These are phyloP conservation scores for Paracanthobrama guichenoti DNA, from an alignment of 2,113 vertebrate species.

Conservation along the genomic window DNA sequence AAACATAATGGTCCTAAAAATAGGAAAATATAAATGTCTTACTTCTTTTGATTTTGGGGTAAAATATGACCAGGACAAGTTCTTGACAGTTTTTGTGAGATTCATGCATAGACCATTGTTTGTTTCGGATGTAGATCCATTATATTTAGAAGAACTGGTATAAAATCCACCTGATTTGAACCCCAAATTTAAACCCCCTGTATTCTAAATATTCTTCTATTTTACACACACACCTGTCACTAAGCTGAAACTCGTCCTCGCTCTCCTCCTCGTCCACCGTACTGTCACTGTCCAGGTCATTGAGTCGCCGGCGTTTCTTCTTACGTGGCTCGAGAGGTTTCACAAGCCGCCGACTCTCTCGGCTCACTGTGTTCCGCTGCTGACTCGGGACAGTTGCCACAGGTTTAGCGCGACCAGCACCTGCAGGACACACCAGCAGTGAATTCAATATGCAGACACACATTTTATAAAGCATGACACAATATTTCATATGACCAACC, in stretches of 20 bases:
- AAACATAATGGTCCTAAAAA: neutral
- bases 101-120: neutral
- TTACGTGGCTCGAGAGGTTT: conserved; percentile 73
- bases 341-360: conserved; percentile 83
- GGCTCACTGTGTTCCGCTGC: conserved; percentile 83
- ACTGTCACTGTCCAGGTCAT: conserved; percentile 95
- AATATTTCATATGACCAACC: conserved; percentile 65
- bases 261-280: conserved; percentile 91
- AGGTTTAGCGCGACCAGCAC: conserved; percentile 80
- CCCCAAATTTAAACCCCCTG: no score
- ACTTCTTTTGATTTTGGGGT: neutral
- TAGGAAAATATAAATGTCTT: neutral
- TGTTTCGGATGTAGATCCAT: neutral
- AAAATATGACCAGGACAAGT: neutral
- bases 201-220: neutral
- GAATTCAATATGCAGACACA: neutral
- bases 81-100: neutral
- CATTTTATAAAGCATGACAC: neutral
- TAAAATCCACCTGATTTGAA: neutral
- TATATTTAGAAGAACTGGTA: neutral
- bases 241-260: conserved; percentile 95
- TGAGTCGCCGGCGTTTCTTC: conserved; percentile 89
- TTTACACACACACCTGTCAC: conserved; percentile 83
- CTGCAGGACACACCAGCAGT: conserved; percentile 58
- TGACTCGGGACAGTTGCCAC: conserved; percentile 82